Conservation (phyloP, 2,113 vertebrate species). For the Solenodon paradoxus region DNA sequence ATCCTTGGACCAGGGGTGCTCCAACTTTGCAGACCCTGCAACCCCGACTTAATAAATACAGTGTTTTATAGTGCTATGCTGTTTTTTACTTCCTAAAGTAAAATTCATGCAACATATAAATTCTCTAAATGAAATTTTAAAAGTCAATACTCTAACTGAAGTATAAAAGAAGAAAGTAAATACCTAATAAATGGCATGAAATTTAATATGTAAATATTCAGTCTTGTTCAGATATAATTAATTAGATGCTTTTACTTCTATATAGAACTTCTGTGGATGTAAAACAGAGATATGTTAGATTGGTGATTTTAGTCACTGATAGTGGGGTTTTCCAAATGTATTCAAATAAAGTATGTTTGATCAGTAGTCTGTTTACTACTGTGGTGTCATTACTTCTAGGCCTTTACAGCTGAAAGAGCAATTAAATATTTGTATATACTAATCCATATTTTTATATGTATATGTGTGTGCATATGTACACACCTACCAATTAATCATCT, state of each 20-base stretch:
- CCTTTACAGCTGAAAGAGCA: neutral
- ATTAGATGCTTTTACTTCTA: neutral
- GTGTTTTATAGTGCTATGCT: neutral
- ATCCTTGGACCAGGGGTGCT: neutral
- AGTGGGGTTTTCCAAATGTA: neutral
- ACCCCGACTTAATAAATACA: neutral
- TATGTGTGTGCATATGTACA: neutral
- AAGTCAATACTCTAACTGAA: neutral
- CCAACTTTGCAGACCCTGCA: neutral
- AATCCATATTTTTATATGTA: neutral
- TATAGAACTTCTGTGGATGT: neutral
- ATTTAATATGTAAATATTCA: neutral
- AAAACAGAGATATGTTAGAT: neutral
- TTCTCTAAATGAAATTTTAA: neutral
- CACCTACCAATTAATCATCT: neutral
- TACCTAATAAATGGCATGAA: neutral
- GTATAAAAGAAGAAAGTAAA: neutral
- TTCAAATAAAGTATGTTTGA: neutral
- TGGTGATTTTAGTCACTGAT: neutral
- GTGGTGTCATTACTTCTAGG: neutral
- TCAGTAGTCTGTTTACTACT: neutral
- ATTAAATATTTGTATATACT: neutral
- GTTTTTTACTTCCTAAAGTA: neutral
- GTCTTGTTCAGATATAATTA: neutral
- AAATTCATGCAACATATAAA: neutral